phyloP scores from a whole-genome alignment of 2,113 vertebrate genomes.

The Lycaon pictus region DNA sequence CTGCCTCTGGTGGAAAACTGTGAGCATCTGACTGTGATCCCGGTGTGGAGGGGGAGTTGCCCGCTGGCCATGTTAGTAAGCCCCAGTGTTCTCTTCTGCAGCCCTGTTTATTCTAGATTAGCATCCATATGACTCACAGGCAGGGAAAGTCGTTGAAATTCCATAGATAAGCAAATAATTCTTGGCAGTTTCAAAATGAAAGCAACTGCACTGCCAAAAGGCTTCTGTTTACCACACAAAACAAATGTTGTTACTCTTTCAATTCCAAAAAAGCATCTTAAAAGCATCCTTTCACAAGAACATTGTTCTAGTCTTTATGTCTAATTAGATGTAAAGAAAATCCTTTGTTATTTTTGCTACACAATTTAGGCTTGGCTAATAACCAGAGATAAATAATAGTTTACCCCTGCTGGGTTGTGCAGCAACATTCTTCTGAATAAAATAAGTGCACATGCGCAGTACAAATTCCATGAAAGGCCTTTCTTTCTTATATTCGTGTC shows the following conservation, averaged over 20 bases:
- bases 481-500: constrained; percentile 26
- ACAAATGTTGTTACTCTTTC: constrained; percentile 87
- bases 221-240: constrained; percentile 87
- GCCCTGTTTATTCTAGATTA: constrained; percentile 66
- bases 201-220: constrained; percentile 85
- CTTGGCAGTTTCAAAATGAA: constrained; percentile 86
- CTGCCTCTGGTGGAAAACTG: neutral
- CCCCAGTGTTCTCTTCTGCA: constrained; percentile 59
- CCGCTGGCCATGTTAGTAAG: neutral
- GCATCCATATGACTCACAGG: constrained; percentile 75
- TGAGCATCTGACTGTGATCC: neutral
- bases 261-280: constrained; percentile 85
- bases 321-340: constrained; percentile 86
- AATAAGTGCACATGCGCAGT: constrained; percentile 8
- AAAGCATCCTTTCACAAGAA: constrained; percentile 85
- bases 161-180: constrained; percentile 86
- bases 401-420: constrained; percentile 79
- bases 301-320: constrained; percentile 77
- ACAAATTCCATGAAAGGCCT: constrained; percentile 40
- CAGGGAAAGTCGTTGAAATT: constrained; percentile 79
- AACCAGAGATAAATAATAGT: constrained; percentile 84
- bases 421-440: constrained; percentile 67
- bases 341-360: constrained; percentile 80
- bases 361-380: constrained; percentile 83
- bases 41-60: no score